Conservation (phyloP, 2,797 vertebrate genomes). For the Neostethus bicornis region DNA sequence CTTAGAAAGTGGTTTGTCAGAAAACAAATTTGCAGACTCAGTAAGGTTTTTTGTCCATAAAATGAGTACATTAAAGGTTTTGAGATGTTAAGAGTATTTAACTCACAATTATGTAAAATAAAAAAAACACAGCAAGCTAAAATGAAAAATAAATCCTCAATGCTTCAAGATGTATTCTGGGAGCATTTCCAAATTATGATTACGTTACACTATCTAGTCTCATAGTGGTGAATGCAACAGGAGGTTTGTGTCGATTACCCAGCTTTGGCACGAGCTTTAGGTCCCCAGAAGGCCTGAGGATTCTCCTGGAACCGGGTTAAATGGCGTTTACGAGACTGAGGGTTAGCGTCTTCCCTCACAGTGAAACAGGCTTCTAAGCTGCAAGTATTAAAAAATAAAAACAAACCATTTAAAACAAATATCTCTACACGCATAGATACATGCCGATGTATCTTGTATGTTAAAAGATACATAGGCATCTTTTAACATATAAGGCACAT, state of each 20-base stretch:
- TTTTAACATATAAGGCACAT: background rate
- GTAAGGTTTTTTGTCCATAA: too few relatives aligned
- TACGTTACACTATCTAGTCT: background rate
- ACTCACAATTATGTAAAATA: too few relatives aligned
- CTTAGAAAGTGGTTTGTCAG: too few relatives aligned
- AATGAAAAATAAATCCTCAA: too few relatives aligned
- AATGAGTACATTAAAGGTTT: too few relatives aligned
- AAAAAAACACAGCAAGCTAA: too few relatives aligned
- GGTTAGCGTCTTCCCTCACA: slow-evolving; percentile 89
- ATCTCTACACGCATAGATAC: background rate
- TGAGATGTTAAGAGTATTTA: too few relatives aligned
- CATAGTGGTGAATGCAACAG: background rate
- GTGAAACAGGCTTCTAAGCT: slow-evolving; percentile 88
- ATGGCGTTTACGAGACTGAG: slow-evolving; percentile 87
- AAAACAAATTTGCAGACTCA: too few relatives aligned
- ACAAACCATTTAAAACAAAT: background rate
- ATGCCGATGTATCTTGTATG: too few relatives aligned
- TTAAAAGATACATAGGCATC: too few relatives aligned
- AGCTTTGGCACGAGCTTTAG: slow-evolving; percentile 86
- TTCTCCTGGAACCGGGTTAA: slow-evolving; percentile 92
- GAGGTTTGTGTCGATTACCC: slow-evolving; percentile 67
- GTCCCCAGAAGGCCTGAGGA: slow-evolving; percentile 92
- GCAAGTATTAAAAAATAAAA: slow-evolving; percentile 7
- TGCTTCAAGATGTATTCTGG: background rate
- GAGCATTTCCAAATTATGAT: background rate